A percentile compares a stretch with the other conserved stretches of the same genome.
Conservation (phyloP, 1,140 invertebrate genomes). For the Drosophila elegans region DNA sequence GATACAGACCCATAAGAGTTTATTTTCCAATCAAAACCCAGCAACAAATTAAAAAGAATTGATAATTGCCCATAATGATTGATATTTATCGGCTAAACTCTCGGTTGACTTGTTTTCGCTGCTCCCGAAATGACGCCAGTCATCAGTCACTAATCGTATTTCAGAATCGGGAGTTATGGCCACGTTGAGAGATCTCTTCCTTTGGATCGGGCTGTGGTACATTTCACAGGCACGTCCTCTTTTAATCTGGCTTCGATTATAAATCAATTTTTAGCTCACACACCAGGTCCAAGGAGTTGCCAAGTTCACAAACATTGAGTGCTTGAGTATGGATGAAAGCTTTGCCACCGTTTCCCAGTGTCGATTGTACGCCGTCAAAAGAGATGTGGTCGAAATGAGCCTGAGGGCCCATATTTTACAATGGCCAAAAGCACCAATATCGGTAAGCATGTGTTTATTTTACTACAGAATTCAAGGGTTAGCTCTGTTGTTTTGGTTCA, state of each 20-base stretch:
- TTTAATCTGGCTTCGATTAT: background rate
- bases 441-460: slow-evolving; percentile 45
- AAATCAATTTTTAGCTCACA: background rate
- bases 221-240: slow-evolving; percentile 51
- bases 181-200: slow-evolving; percentile 16
- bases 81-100: slow-evolving; percentile 18
- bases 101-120: slow-evolving; percentile 16
- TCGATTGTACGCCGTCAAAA: slow-evolving; percentile 68
- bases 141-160: slow-evolving; percentile 24
- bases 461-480: background rate
- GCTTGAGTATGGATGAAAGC: slow-evolving; percentile 47
- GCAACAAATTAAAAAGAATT: slow-evolving; percentile 27
- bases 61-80: slow-evolving; percentile 39
- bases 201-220: slow-evolving; percentile 35
- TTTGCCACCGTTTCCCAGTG: slow-evolving; percentile 52
- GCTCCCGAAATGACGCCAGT: slow-evolving; percentile 17
- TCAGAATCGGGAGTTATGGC: slow-evolving; percentile 26
- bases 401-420: slow-evolving; percentile 37
- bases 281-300: slow-evolving; percentile 50
- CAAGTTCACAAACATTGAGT: slow-evolving; percentile 74
- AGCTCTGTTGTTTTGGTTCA: background rate
- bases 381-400: slow-evolving; percentile 70
- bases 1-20: slow-evolving; percentile 38
- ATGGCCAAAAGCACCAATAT: slow-evolving; percentile 44
- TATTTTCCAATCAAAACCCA: slow-evolving; percentile 34